Evolutionary conservation across 2,888 invertebrate genomes (phyloP).

Genomic region (Merodon equestris): DNA sequence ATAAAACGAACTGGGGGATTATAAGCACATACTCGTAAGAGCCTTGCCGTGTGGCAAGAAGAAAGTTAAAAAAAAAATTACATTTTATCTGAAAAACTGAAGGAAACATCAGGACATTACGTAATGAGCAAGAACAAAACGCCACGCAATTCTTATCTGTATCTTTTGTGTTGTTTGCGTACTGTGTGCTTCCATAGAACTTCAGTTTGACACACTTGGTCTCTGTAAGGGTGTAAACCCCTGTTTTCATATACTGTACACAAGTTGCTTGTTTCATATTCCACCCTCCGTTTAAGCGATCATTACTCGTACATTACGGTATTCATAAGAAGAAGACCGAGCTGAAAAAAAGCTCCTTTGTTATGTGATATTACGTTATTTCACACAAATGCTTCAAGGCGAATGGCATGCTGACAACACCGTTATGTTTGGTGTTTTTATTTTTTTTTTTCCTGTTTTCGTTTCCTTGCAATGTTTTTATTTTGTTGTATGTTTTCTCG

Average conservation of each 20-base stretch:
- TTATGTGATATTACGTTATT: constrained; percentile 42
- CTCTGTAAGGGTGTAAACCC: constrained; percentile 12
- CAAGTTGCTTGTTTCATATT: constrained; percentile 18
- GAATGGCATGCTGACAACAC: constrained; percentile 62
- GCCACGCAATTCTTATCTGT: no score
- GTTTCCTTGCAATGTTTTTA: no score
- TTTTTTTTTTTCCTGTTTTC: no score
- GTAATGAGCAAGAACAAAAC: no score
- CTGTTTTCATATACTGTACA: not conserved
- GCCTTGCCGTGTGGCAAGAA: no score
- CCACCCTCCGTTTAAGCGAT: constrained; percentile 17
- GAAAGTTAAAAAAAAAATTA: no score
- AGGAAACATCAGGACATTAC: no score
- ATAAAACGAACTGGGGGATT: no score
- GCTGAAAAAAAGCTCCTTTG: constrained; percentile 18
- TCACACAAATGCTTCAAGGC: constrained; percentile 53
- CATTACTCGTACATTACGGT: constrained; percentile 21
- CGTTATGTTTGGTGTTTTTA: constrained; percentile 7
- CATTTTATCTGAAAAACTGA: no score
- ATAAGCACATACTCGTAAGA: no score
- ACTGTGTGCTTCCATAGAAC: not conserved
- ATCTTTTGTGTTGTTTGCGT: no score
- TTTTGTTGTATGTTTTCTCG: constrained; percentile 7
- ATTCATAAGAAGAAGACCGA: not conserved
- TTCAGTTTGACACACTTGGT: constrained; percentile 36